Base-by-base conservation (phyloP, 2,113 vertebrate species). In the Oriolus oriolus region DNA sequence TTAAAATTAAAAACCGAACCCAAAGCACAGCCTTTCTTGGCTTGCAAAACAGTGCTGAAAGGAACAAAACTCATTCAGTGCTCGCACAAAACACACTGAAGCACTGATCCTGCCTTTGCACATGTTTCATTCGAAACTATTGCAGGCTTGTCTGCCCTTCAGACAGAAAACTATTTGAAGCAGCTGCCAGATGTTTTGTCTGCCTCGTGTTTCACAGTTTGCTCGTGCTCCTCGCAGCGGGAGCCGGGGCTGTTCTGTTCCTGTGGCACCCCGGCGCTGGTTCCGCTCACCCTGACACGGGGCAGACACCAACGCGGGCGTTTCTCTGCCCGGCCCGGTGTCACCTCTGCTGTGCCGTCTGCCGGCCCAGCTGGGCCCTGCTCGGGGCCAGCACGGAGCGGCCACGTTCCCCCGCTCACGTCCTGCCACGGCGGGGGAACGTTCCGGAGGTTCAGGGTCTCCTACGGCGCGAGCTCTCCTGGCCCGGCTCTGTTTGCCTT, bases 111-210 rank as follows among this genome's bases (percentile, higher is more conserved):
- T 93, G 93, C 93, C 96, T 45, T 11, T 74, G 92, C 97, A 96
- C 96, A 57, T 95, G 96, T 97, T 95, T 97, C 95, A 96, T 97
- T 98, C 12, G 49, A 91, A 95, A 86, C 87, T 77, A n/a, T 89
- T 13, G 52, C 35, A 18, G 95, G 80, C 95, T 41, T 50, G 94
- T 96, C 97, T 96, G 93, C 89, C 97, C 96, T 97, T 91, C 97
- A 98, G 98, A 98, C 98, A 97, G 28, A 96, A 44, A 98, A 96
- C 89, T 98, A 97, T 98, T 97, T 95, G 95, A 97, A 96, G 97
- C 97, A 61, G 97, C 97, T 97, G 97, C 98, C 98, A 98, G 97
- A 97, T 97, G 97, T 98, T 98, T 94, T 97, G 98, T 98, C 98
- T 98, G 98, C 68, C 88, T 53, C 20, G 57, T 96, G 94, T 96